A percentile compares a stretch with the other conserved stretches of the same genome.
Conservation (phyloP, 2,797 vertebrate species). For the Anas georgica region DNA sequence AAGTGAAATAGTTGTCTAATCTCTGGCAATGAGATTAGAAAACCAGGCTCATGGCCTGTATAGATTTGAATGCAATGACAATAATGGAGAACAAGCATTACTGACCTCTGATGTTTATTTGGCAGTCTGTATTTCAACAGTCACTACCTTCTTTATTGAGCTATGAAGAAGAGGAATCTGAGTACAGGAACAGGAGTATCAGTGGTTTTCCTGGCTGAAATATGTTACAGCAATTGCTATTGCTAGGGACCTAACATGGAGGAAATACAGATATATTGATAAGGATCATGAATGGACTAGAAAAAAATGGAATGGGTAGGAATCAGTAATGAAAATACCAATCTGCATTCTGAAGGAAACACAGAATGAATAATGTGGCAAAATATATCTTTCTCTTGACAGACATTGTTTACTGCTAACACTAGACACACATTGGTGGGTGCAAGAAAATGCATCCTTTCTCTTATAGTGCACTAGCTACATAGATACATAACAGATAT, state of each 20-base stretch:
- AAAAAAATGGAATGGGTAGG: neutral
- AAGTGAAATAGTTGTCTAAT: neutral
- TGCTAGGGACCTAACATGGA: neutral
- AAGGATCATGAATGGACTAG: neutral
- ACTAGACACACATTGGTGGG: neutral
- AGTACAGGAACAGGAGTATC: neutral
- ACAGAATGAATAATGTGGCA: neutral
- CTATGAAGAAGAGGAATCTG: neutral
- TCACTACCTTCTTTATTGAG: neutral
- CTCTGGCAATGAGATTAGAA: neutral
- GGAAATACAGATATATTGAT: neutral
- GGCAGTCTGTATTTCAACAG: neutral
- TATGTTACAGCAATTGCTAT: neutral
- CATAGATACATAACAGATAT: neutral
- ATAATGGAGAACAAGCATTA: neutral
- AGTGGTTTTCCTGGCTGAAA: neutral
- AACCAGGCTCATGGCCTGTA: neutral
- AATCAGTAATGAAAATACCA: neutral
- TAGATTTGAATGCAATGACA: neutral
- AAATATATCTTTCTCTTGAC: neutral
- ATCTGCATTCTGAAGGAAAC: neutral
- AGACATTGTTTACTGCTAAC: neutral
- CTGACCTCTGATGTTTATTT: neutral
- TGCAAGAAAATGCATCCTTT: neutral
- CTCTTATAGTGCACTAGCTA: neutral